Conservation (phyloP, 1,140 invertebrate genomes). For the Chironomus tepperi region DNA sequence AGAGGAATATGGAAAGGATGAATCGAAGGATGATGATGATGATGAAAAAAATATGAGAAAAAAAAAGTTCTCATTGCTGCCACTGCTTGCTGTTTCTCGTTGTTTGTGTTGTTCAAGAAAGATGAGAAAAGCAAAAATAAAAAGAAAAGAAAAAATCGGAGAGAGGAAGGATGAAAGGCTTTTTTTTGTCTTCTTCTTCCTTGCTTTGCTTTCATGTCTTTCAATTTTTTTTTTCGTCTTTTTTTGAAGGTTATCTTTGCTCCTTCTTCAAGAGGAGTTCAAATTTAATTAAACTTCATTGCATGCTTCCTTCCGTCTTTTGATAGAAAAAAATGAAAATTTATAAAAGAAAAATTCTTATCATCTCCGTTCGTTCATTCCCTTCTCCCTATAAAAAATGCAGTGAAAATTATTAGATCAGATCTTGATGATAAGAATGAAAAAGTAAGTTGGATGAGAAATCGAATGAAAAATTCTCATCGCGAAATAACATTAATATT, state of each 20-base stretch:
- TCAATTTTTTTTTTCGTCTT: neutral
- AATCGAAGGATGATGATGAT: neutral
- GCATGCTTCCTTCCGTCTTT: slow-evolving; percentile 18
- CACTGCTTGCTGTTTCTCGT: neutral
- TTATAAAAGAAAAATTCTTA: too few relatives aligned
- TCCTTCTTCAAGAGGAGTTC: neutral
- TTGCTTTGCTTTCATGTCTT: neutral
- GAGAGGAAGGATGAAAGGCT: slow-evolving; percentile 11
- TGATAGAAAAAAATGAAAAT: neutral
- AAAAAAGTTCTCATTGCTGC: neutral
- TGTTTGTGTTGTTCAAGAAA: neutral
- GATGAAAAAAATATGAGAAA: neutral
- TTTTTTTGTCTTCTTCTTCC: neutral
- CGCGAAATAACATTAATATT: too few relatives aligned
- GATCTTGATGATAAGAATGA: neutral
- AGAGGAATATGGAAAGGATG: slow-evolving; percentile 3
- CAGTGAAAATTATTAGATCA: too few relatives aligned
- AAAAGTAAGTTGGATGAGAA: neutral
- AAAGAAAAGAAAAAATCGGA: neutral
- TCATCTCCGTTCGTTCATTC: too few relatives aligned
- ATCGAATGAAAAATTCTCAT: neutral
- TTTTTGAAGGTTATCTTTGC: slow-evolving; percentile 18
- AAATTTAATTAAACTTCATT: slow-evolving; percentile 24
- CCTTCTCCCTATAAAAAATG: too few relatives aligned
- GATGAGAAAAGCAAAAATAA: neutral